Conservation (phyloP, 2,888 invertebrate species). For the Drosophila antonietae region DNA sequence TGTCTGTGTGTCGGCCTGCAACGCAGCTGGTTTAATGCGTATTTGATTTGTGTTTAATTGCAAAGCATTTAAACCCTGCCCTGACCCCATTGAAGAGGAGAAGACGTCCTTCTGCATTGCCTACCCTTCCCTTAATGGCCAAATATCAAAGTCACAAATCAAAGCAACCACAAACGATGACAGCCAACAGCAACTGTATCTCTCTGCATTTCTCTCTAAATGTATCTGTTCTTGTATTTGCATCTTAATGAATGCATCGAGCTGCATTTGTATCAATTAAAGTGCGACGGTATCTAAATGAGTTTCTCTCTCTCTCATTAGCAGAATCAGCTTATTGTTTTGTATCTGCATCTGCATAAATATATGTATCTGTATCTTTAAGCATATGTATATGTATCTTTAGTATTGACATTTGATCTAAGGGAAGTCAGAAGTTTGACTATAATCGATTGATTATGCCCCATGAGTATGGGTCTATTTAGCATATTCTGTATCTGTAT, state of each 20-base stretch:
- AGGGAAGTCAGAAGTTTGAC: not conserved
- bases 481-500: not conserved
- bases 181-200: not conserved
- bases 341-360: not conserved
- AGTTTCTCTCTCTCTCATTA: not conserved
- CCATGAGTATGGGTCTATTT: no score
- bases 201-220: not conserved
- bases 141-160: conserved; percentile 49
- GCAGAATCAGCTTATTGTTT: no score
- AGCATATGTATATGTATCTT: not conserved
- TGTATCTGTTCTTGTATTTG: not conserved
- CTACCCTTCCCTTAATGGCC: conserved; percentile 15
- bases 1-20: conserved; percentile 12
- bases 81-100: not conserved
- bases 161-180: conserved; percentile 26
- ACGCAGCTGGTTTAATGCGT: conserved; percentile 64
- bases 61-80: conserved; percentile 44
- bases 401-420: not conserved
- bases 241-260: not conserved
- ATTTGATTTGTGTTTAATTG: conserved; percentile 75
- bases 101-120: not conserved
- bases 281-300: not conserved
- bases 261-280: conserved; percentile 1
- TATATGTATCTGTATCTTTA: not conserved
- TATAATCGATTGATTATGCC: not conserved